These are phyloP conservation scores for Amblyraja radiata DNA, from an alignment of 2,797 vertebrate genomes.

Conservation along the genomic window DNA sequence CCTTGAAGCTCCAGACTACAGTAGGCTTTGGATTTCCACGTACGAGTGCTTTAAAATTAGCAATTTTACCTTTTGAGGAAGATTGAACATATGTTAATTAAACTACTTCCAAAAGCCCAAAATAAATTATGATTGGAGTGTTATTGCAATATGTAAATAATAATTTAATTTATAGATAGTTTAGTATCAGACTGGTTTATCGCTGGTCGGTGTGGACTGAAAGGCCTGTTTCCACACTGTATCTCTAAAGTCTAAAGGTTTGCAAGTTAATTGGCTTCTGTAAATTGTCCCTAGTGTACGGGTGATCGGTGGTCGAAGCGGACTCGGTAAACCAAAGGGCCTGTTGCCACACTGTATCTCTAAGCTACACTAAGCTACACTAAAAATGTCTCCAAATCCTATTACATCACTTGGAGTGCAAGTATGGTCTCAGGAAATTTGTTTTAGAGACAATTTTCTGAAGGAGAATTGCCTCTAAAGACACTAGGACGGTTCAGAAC, in stretches of 20 bases:
- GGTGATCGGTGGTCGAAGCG: no score
- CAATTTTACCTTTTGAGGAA: background rate
- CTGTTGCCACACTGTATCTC: no score
- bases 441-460: background rate
- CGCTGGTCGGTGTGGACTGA: no score
- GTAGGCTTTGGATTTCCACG: constrained; percentile 17
- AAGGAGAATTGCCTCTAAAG: background rate
- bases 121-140: background rate
- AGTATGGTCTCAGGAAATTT: background rate
- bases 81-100: background rate
- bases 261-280: no score
- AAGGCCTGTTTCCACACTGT: no score
- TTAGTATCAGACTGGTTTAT: no score
- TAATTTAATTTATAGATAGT: background rate
- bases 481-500: background rate
- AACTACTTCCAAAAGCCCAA: background rate
- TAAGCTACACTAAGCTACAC: no score
- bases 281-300: no score
- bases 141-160: background rate
- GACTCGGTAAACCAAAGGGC: no score
- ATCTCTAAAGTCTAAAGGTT: no score
- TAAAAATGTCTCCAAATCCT: background rate
- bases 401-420: background rate
- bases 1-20: background rate
- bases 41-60: background rate